A percentile compares a stretch with the other conserved stretches of the same genome.
These are phyloP conservation scores for Dysdera silvatica DNA, from an alignment of 1,140 invertebrate species.

Conservation along the genomic window DNA sequence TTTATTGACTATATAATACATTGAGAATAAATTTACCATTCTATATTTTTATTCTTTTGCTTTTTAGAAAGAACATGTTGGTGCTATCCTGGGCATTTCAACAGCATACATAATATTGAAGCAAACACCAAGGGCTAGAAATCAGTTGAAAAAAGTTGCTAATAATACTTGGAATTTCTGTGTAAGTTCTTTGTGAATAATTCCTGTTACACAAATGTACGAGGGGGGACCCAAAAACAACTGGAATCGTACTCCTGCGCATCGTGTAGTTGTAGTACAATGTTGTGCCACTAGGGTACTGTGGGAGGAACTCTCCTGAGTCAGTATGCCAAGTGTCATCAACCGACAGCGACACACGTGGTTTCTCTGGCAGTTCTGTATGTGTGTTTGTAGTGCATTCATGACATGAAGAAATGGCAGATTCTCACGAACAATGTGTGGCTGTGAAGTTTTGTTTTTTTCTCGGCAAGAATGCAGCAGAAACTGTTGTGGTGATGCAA, in stretches of 20 bases:
- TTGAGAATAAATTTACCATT: not conserved
- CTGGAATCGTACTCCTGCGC: not conserved
- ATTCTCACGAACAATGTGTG: too few species aligned
- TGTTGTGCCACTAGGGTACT: not conserved
- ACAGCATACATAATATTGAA: conserved; percentile 77
- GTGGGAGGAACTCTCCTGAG: not conserved
- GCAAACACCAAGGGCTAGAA: conserved; percentile 77
- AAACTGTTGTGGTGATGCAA: conserved; percentile 1
- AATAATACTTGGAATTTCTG: conserved; percentile 84
- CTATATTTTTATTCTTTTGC: conserved; percentile 39
- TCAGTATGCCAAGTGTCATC: too few species aligned
- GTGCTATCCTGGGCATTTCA: conserved; percentile 80
- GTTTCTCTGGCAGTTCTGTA: too few species aligned
- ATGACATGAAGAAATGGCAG: too few species aligned
- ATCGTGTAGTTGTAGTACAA: not conserved
- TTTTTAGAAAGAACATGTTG: conserved; percentile 59
- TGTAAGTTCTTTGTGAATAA: conserved; percentile 28
- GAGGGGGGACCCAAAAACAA: not conserved
- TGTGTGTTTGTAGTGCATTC: too few species aligned
- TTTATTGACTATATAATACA: not conserved
- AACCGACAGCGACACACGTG: not conserved
- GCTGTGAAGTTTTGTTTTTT: conserved; percentile 1
- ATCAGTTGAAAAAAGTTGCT: conserved; percentile 80
- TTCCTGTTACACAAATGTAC: too few species aligned
- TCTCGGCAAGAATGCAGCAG: not conserved